phyloP scores from a whole-genome alignment of 2,113 vertebrate species.

The Callorhinus ursinus region DNA sequence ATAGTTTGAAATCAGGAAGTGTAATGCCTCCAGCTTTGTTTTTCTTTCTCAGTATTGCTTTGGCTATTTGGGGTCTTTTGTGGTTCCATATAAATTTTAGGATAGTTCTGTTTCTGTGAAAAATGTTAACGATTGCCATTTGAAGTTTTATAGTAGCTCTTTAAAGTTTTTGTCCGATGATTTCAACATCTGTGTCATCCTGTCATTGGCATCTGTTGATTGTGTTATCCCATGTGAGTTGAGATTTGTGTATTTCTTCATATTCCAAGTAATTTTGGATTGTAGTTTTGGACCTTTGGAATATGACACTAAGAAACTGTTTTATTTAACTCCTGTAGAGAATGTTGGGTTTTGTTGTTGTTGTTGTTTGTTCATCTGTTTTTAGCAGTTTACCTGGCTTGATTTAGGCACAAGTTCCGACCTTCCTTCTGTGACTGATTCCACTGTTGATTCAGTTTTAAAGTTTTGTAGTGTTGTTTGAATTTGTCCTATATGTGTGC shows the following conservation, averaged over 20 bases:
- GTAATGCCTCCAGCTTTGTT: neutral
- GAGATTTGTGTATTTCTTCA: slow-evolving; percentile 13
- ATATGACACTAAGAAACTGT: neutral
- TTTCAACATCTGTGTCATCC: neutral
- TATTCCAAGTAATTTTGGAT: neutral
- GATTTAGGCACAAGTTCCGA: neutral
- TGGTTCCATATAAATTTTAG: neutral
- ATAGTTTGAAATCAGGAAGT: neutral
- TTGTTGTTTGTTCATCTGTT: neutral
- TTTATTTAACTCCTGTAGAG: neutral
- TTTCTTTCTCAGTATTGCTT: neutral
- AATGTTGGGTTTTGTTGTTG: neutral
- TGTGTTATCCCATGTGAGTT: neutral
- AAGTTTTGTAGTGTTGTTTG: neutral
- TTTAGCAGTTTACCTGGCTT: neutral
- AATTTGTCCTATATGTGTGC: neutral
- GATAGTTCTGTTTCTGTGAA: neutral
- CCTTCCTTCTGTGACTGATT: neutral
- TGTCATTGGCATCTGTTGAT: neutral
- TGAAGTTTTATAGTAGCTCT: neutral
- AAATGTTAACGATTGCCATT: neutral
- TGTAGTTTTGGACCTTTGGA: neutral
- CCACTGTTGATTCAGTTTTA: neutral
- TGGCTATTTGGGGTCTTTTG: neutral
- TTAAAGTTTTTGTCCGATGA: neutral